These are phyloP conservation scores for Dryocosmus kuriphilus DNA, from an alignment of 2,888 invertebrate species.

Conservation along the genomic window DNA sequence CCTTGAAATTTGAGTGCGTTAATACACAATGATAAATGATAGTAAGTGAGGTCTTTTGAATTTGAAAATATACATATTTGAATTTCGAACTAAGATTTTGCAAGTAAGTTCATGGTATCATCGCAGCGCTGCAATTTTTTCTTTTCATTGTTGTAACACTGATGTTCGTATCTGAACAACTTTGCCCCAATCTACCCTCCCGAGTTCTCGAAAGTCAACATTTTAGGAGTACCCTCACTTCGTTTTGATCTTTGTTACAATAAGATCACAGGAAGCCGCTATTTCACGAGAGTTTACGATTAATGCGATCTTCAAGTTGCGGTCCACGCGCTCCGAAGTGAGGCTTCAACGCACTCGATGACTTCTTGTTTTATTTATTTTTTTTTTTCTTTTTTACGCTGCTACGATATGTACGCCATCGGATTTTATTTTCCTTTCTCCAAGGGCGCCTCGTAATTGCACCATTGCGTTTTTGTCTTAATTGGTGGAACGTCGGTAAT, in stretches of 20 bases:
- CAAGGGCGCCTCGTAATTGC: constrained; percentile 28
- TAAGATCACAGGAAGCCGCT: constrained; percentile 55
- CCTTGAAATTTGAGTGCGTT: too few relatives aligned
- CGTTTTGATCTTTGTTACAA: constrained; percentile 53
- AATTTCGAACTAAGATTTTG: too few relatives aligned
- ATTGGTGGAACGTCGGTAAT: constrained; percentile 36
- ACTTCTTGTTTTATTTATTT: constrained; percentile 50
- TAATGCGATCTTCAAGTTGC: constrained; percentile 45
- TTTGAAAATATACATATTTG: too few relatives aligned
- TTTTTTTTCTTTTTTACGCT: constrained; percentile 37
- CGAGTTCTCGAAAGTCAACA: neutral
- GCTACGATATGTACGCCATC: constrained; percentile 33
- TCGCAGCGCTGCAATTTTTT: too few relatives aligned
- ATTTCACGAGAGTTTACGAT: constrained; percentile 30
- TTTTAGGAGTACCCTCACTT: constrained; percentile 13
- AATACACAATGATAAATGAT: too few relatives aligned
- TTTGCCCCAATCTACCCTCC: too few relatives aligned
- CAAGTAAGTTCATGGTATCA: too few relatives aligned
- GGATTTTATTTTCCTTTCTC: constrained; percentile 29
- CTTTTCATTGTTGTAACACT: too few relatives aligned
- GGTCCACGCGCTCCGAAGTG: constrained; percentile 25
- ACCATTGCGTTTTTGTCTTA: constrained; percentile 24
- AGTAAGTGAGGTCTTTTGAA: too few relatives aligned
- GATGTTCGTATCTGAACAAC: too few relatives aligned
- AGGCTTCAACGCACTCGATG: constrained; percentile 8